Evolutionary conservation across 2,113 vertebrate genomes (phyloP).

Genomic region (Ascaphus truei): DNA sequence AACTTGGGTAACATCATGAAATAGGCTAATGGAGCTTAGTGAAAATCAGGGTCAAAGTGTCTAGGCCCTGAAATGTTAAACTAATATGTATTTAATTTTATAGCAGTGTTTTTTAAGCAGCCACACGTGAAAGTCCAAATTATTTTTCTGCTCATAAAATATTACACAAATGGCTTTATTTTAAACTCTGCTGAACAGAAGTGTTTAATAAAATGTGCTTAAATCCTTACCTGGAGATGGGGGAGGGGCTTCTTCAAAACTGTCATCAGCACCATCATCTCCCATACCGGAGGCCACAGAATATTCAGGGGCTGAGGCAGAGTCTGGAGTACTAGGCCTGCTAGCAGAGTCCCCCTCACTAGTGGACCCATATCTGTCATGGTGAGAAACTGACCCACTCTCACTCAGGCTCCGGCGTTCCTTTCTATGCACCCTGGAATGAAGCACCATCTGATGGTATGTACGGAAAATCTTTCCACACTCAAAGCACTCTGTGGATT

Average conservation of each 20-base stretch:
- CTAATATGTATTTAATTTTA: too few relatives aligned
- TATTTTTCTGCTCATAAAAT: too few relatives aligned
- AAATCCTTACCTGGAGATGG: constrained; percentile 55
- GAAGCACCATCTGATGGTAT: constrained; percentile 91
- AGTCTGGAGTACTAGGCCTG: constrained; percentile 79
- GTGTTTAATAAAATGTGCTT: too few relatives aligned
- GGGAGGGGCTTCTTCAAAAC: constrained; percentile 58
- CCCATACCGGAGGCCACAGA: constrained; percentile 70
- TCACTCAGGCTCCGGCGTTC: constrained; percentile 59
- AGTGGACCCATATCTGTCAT: constrained; percentile 69
- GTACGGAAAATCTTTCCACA: constrained; percentile 93
- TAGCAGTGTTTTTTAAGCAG: too few relatives aligned
- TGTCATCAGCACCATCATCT: constrained; percentile 64
- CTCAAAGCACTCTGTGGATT: constrained; percentile 86
- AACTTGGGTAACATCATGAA: too few relatives aligned
- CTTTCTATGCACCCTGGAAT: constrained; percentile 83
- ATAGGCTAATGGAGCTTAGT: too few relatives aligned
- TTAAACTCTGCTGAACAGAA: too few relatives aligned
- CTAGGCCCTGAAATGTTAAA: too few relatives aligned
- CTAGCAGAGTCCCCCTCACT: constrained; percentile 81
- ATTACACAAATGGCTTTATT: too few relatives aligned
- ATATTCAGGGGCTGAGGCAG: constrained; percentile 60
- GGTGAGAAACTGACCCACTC: constrained; percentile 47
- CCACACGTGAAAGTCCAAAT: too few relatives aligned
- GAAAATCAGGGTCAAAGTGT: too few relatives aligned